Percentiles rank a stretch among this genome's conserved stretches.
Evolutionary conservation across 1,140 invertebrate species (phyloP).

Genomic region (Dysdera silvatica): DNA sequence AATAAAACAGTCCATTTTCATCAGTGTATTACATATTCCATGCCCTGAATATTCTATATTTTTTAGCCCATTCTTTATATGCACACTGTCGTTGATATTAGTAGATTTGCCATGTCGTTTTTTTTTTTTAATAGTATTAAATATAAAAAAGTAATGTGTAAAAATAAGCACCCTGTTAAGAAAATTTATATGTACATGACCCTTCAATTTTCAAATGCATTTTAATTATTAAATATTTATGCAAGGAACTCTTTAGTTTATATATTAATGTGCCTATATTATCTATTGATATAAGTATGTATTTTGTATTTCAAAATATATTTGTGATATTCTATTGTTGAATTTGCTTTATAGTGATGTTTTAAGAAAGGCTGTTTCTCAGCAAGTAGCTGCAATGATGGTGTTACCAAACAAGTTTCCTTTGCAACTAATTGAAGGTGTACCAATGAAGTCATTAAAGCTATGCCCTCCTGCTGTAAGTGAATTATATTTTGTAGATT

Average conservation of each 20-base stretch:
- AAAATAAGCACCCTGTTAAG: no score
- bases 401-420: conserved; percentile 90
- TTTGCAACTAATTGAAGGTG: conserved; percentile 68
- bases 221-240: background rate
- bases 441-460: conserved; percentile 67
- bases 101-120: no score
- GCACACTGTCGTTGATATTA: no score
- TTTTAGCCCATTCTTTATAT: no score
- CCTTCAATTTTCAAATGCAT: no score
- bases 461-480: conserved; percentile 79
- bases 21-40: no score
- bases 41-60: no score
- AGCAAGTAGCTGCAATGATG: conserved; percentile 77
- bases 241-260: background rate
- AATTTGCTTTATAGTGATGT: conserved; percentile 58
- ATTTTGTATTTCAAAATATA: background rate
- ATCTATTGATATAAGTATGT: background rate
- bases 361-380: conserved; percentile 75
- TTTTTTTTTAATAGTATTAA: no score
- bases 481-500: background rate
- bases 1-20: no score
- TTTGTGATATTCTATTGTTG: background rate
- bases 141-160: no score
- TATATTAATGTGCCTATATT: background rate
- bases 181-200: no score